Percentiles rank a stretch among this genome's conserved stretches.
phyloP scores from a whole-genome alignment of 2,113 vertebrate species.

The Gambusia holbrooki region DNA sequence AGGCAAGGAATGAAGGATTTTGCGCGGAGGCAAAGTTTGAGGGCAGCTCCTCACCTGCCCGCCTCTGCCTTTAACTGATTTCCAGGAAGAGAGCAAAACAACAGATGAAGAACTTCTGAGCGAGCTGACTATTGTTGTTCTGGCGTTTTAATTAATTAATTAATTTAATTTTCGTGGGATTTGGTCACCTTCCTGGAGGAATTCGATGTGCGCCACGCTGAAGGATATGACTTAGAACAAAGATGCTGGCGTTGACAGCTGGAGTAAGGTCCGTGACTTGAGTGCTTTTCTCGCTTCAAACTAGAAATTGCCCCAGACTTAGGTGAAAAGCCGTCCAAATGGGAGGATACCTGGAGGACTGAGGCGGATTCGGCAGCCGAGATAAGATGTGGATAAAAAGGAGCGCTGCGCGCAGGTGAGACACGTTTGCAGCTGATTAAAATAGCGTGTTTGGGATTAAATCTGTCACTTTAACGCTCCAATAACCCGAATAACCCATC shows the following conservation, averaged over 20 bases:
- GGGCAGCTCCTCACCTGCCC: constrained; percentile 67
- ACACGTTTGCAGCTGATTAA: background rate
- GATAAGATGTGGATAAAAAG: constrained; percentile 84
- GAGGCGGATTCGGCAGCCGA: constrained; percentile 73
- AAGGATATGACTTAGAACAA: constrained; percentile 66
- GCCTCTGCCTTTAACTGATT: constrained; percentile 6
- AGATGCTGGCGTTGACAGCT: constrained; percentile 74
- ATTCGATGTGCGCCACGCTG: constrained; percentile 64
- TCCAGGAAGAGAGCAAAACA: constrained; percentile 20
- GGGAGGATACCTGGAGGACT: constrained; percentile 80
- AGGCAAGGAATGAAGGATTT: constrained; percentile 38
- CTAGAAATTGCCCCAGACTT: constrained; percentile 65
- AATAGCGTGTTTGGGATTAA: background rate
- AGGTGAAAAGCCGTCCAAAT: constrained; percentile 76
- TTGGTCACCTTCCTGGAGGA: constrained; percentile 49
- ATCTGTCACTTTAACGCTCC: background rate
- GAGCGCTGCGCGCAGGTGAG: constrained; percentile 82
- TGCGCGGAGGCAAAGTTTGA: constrained; percentile 79
- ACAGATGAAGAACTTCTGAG: constrained; percentile 57
- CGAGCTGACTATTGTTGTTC: constrained; percentile 37
- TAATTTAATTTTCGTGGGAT: constrained; percentile 19
- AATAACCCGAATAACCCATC: background rate
- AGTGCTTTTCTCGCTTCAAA: constrained; percentile 46
- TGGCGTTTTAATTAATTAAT: background rate
- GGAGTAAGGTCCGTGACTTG: constrained; percentile 81